Evolutionary conservation across 2,888 invertebrate species (phyloP), one percentile per base, ranked within the genome.

Genomic region (Noctua comes): DNA sequence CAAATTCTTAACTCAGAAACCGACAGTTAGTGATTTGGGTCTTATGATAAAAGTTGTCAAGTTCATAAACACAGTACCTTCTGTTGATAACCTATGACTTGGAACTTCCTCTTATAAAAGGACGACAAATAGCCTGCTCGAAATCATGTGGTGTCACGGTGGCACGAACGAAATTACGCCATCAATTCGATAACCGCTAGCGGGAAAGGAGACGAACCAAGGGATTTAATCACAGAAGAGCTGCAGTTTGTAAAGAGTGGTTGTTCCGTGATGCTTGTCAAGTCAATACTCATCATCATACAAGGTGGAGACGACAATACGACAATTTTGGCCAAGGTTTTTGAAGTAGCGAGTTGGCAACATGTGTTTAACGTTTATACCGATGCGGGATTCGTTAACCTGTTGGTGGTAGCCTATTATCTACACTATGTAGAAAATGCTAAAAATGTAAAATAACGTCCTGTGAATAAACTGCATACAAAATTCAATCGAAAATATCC

Each of bases 151-250:
- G 72, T 69, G 43, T 64, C 64, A 65, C 64, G 78, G 72, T 69
- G 43, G 64, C 59, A 65, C 69, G 24, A 46, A 40, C 51, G 46
- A 73, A 83, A 82, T 73, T 82, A 83, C 43, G 13, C n/a, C 46
- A 82, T 83, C 73, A 66, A 83, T 82, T 82, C 48, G 46, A 59
- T 31, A 54, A 83, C 83, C 73, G 36, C 84, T 0, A 48, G 27
- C 46, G 51, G 43, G 21, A 16, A 16, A n/a, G 31, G 51, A 69
- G 48, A 69, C 48, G 54, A 48, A n/a, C 59, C n/a, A 27, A 68
- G 51, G 66, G 27, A 62, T 82, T 71, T 72, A 72, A 40, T 72
- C 48, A 71, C 40, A 3, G 57, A 27, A 24, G 40, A 5, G 10
- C 18, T 46, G 1, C 16, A 64, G 69, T 64, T 78, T 62, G n/a